Evolutionary conservation across 1,140 invertebrate species (phyloP), one percentile per base, ranked within the genome.

Genomic region (Mizuhopecten yessoensis): DNA sequence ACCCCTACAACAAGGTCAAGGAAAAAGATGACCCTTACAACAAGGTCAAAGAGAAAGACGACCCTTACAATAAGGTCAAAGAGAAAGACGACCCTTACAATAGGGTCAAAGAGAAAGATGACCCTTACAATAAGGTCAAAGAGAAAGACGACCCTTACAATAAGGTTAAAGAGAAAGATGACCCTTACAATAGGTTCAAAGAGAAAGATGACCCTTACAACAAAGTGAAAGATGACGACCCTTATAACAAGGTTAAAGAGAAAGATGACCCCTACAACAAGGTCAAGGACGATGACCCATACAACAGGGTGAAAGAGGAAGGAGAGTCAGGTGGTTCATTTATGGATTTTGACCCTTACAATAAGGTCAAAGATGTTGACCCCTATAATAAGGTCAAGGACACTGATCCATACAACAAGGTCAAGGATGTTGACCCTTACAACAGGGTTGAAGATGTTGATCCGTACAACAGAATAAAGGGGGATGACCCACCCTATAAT

Each of bases 271-370:
- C 92, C 20, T 91, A 91, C 34, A 91, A 89, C 33, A 90, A 34
- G 75, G 91, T 92, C n/a, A 93, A 92, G 34, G 92, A 94, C 23
- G 89, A 90, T 86, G 93, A 94, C 75, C 93, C 94, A n/a, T 95
- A 95, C 86, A 88, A 92, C 15, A 93, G 91, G 57, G 93, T 95
- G 39, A 94, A 93, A 89, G 94, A 94, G 86, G 89, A 90, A 17
- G 92, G 93, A n/a, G 88, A 45, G 15, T 88, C 86, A 17, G 90
- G 89, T 33, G 33, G 42, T 2, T 90, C 86, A 91, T 90, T 87
- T 42, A 75, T 34, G 23, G 57, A 75, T 75, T 75, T 75, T 87
- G 93, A 93, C 45, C 91, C 92, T 0, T 93, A 94, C 87, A 91
- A 91, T 33, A 91, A 90, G 36, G 92, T 93, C 0, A 91, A 86